Percentiles rank a stretch among this genome's conserved stretches.
Evolutionary conservation across 1,140 invertebrate genomes (phyloP).

Genomic region (Vollenhovia emeryi): DNA sequence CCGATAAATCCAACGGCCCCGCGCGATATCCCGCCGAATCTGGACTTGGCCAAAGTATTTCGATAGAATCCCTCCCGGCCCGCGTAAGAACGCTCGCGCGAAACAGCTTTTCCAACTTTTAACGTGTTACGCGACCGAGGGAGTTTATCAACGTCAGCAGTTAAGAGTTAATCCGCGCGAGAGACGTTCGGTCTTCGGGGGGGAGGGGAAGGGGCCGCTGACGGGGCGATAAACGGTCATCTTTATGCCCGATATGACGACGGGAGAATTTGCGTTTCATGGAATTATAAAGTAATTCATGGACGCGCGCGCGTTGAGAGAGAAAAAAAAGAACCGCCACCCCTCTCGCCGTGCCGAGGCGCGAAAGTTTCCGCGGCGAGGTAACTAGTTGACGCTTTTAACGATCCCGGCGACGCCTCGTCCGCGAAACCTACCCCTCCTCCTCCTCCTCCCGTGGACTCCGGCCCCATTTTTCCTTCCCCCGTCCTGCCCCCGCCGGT

Average conservation of each 20-base stretch:
- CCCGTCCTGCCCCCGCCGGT: neutral
- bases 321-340: neutral
- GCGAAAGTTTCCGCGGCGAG: conserved; percentile 18
- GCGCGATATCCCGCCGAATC: neutral
- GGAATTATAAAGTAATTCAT: conserved; percentile 27
- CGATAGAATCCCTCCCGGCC: conserved; percentile 1
- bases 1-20: neutral
- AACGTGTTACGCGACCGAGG: neutral
- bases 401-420: conserved; percentile 60
- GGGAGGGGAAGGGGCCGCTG: neutral
- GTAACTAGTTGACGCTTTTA: conserved; percentile 63
- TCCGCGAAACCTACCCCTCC: conserved; percentile 41
- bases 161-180: conserved; percentile 33
- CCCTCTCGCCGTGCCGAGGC: neutral
- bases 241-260: conserved; percentile 43
- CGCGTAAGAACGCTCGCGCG: neutral
- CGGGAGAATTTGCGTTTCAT: conserved; percentile 25
- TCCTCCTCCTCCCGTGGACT: neutral
- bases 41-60: conserved; percentile 4
- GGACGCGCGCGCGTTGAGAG: neutral
- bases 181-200: conserved; percentile 7
- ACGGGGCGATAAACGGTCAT: conserved; percentile 1
- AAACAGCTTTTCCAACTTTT: conserved; percentile 25
- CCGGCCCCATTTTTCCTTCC: neutral
- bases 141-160: conserved; percentile 32